These are phyloP conservation scores for Misgurnus mizolepis DNA, from an alignment of 2,113 vertebrate species.

Conservation along the genomic window DNA sequence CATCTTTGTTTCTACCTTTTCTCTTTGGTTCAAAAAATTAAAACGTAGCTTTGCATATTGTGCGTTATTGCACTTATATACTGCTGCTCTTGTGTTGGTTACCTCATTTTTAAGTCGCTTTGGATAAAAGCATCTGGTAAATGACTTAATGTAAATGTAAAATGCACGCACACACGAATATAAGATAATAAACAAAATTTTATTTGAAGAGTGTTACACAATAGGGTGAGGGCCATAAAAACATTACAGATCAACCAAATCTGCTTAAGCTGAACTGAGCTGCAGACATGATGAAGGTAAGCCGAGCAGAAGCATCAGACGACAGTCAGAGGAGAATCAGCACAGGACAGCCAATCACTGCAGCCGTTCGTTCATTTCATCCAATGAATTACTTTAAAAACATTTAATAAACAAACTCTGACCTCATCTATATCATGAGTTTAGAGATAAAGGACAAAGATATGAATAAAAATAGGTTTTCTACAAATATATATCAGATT, in stretches of 20 bases:
- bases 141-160: too few species aligned
- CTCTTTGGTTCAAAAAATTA: too few species aligned
- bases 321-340: neutral
- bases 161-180: neutral
- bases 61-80: too few species aligned
- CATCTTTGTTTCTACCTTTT: too few species aligned
- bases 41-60: too few species aligned
- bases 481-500: conserved; percentile 70
- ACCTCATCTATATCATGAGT: conserved; percentile 37
- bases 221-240: conserved; percentile 65
- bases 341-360: neutral
- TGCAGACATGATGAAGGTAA: neutral
- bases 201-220: conserved; percentile 95
- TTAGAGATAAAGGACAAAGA: conserved; percentile 52
- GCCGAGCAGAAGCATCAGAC: neutral
- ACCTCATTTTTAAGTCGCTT: too few species aligned
- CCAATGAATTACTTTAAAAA: conserved; percentile 58
- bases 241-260: conserved; percentile 73
- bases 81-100: too few species aligned
- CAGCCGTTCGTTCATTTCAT: conserved; percentile 27
- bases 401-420: conserved; percentile 62
- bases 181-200: conserved; percentile 92
- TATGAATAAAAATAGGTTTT: conserved; percentile 65
- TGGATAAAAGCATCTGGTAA: too few species aligned
- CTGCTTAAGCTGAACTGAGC: conserved; percentile 64